A percentile compares a stretch with the other conserved stretches of the same genome.
Conservation (phyloP, 2,888 invertebrate genomes). For the Diarsia brunnea region DNA sequence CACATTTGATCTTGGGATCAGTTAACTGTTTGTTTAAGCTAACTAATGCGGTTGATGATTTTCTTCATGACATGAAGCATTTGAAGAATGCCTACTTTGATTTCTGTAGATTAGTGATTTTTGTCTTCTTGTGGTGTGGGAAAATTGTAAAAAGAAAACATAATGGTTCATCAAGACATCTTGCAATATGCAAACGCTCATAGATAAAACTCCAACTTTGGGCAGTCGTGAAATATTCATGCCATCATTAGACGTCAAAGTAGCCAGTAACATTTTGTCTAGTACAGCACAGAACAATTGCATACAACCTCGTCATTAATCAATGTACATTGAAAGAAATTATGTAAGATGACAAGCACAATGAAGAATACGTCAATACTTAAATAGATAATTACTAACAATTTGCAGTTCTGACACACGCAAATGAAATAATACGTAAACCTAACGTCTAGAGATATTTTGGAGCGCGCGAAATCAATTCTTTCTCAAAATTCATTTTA, state of each 20-base stretch:
- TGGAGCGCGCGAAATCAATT: background rate
- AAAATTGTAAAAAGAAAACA: background rate
- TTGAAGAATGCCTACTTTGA: background rate
- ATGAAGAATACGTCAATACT: background rate
- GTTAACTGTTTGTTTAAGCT: constrained; percentile 14
- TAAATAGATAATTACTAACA: constrained; percentile 9
- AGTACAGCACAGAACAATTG: background rate
- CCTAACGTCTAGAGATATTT: background rate
- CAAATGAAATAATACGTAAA: background rate
- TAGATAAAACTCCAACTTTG: background rate
- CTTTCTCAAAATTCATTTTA: background rate
- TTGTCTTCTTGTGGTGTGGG: background rate
- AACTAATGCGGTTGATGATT: background rate
- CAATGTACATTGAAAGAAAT: background rate
- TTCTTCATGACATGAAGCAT: background rate
- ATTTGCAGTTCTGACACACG: background rate
- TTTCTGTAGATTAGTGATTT: background rate
- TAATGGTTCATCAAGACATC: background rate
- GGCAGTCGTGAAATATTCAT: background rate
- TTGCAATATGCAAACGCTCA: background rate
- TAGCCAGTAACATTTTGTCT: background rate
- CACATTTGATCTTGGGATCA: constrained; percentile 29
- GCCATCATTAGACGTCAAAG: background rate
- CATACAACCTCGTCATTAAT: background rate
- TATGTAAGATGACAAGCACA: constrained; percentile 11